Conservation (phyloP, 2,797 vertebrate genomes). For the Halcyon badia region DNA sequence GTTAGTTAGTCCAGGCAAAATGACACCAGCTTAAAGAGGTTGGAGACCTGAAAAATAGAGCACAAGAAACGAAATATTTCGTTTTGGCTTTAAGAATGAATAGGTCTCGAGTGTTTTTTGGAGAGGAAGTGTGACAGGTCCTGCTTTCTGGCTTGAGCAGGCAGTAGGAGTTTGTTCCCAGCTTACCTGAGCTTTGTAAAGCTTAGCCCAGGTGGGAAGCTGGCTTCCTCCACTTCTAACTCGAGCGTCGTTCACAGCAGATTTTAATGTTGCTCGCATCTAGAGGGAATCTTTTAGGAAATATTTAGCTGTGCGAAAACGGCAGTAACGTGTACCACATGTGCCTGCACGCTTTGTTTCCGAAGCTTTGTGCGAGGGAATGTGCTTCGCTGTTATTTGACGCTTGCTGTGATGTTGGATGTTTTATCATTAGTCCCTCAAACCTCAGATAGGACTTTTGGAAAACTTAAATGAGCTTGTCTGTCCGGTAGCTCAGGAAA, state of each 20-base stretch:
- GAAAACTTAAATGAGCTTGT: slow-evolving; percentile 28
- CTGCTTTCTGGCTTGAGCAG: background rate
- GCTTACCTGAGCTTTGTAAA: background rate
- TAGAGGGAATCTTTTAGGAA: slow-evolving; percentile 52
- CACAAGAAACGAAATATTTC: background rate
- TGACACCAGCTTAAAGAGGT: background rate
- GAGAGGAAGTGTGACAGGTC: background rate
- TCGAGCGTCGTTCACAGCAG: background rate
- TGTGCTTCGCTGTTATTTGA: slow-evolving; percentile 60
- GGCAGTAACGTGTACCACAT: slow-evolving; percentile 56
- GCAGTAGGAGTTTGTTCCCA: background rate
- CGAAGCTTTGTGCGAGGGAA: slow-evolving; percentile 53
- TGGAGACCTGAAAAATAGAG: background rate
- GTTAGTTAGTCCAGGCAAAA: background rate
- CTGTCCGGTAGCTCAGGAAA: background rate
- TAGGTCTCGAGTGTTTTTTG: background rate
- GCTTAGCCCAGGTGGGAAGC: background rate
- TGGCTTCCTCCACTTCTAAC: background rate
- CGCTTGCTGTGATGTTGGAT: slow-evolving; percentile 35
- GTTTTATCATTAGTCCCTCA: slow-evolving; percentile 57
- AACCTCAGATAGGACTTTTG: slow-evolving; percentile 54
- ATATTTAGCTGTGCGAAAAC: slow-evolving; percentile 51
- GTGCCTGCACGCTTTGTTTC: slow-evolving; percentile 57
- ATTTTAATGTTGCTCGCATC: slow-evolving; percentile 27
- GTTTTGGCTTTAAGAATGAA: background rate